Evolutionary conservation across 2,113 vertebrate genomes (phyloP), one percentile per base, ranked within the genome.

Genomic region (Tursiops truncatus): DNA sequence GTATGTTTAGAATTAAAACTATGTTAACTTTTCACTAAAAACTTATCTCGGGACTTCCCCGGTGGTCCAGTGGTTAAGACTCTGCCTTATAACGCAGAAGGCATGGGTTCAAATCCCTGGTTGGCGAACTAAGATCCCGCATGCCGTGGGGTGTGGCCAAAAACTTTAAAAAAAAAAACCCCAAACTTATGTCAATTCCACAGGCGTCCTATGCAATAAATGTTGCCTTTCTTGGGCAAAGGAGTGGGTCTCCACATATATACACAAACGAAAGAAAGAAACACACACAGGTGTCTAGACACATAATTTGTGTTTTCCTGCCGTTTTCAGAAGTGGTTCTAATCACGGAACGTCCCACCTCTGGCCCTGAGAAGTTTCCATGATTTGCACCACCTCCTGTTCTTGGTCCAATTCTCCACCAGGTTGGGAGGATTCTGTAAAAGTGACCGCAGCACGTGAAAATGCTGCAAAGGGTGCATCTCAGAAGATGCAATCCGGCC

Each of bases 401-500:
- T 21, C 10, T 5, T 4, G 28, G 20, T 28, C 60, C 20, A 10
- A 1, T 17, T 76, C 21, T n/a, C 12, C 31, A 85, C 56, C 13
- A 1, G 38, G 38, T 18, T 12, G 12, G 13, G 38, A 76, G 8
- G 31, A 18, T 7, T 47, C 17, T 25, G 23, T 47, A 15, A 44
- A 44, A 12, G 62, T 14, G 50, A 17, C 33, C 8, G 6, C 47
- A 5, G 53, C 56, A 12, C 3, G 3, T 28, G 47, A 38, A 53
- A 53, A 53, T 53, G 53, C 53, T 18, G n/a, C 28, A 5, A 6
- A 25, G 0, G 6, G 3, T 31, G 6, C 0, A 23, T 47, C 41
- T 26, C 38, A 6, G 12, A 15, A 26, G 28, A 13, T 4, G 26
- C 26, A 5, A 7, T 1, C 3, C 3, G 4, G 65, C 5, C 33